Percentiles rank a stretch among this genome's conserved stretches.
Evolutionary conservation across 2,797 vertebrate genomes (phyloP).

Genomic region (Morelia viridis): DNA sequence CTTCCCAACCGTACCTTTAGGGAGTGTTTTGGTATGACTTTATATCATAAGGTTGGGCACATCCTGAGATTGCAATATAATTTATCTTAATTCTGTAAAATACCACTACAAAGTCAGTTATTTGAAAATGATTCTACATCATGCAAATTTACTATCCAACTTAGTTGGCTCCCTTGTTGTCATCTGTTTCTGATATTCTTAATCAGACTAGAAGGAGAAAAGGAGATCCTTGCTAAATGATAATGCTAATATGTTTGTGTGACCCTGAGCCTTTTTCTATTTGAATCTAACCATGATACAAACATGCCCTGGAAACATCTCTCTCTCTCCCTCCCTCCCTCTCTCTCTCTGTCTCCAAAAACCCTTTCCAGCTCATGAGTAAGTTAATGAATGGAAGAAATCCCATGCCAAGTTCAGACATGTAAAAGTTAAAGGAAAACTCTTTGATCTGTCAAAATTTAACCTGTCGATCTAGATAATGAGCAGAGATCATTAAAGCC

Average conservation of each 20-base stretch:
- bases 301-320: not conserved
- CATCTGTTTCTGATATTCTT: not conserved
- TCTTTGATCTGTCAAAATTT: not conserved
- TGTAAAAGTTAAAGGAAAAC: not conserved
- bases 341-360: not conserved
- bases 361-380: not conserved
- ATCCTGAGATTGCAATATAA: slow-evolving; percentile 10
- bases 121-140: not conserved
- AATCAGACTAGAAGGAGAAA: not conserved
- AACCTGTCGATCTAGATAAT: not conserved
- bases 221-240: not conserved
- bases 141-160: not conserved
- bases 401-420: not conserved
- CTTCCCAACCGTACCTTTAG: not conserved
- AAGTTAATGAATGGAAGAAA: not conserved
- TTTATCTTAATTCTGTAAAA: not conserved
- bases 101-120: not conserved
- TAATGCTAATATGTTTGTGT: not conserved
- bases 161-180: not conserved
- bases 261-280: not conserved
- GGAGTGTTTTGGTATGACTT: slow-evolving; percentile 6
- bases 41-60: not conserved
- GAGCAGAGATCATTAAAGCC: not conserved
- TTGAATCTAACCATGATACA: not conserved
- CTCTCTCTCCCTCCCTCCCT: not conserved